Evolutionary conservation across 2,797 vertebrate genomes (phyloP).

Genomic region (Bovichtus diacanthus): DNA sequence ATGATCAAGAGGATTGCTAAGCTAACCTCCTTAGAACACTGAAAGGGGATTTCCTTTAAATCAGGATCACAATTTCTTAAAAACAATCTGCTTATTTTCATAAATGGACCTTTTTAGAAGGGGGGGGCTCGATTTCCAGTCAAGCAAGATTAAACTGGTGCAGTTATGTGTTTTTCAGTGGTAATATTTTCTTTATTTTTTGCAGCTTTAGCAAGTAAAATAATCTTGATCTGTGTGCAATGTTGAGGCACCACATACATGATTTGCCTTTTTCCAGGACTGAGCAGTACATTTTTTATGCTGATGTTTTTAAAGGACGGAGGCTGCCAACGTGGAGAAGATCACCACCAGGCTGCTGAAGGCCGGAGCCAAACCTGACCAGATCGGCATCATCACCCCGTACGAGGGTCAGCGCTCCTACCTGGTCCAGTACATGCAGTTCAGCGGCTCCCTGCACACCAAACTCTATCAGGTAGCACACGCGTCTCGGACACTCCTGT

Average conservation of each 20-base stretch:
- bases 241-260: too few relatives aligned
- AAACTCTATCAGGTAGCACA: conserved; percentile 96
- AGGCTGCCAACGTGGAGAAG: conserved; percentile 98
- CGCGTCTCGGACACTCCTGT: not conserved
- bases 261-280: not conserved
- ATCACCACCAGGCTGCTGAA: conserved; percentile 97
- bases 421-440: conserved; percentile 99
- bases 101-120: not conserved
- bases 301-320: conserved; percentile 86
- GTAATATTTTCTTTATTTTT: not conserved
- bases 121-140: not conserved
- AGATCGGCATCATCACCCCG: conserved; percentile 98
- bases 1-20: not conserved
- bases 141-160: not conserved
- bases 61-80: not conserved
- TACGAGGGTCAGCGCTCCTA: conserved; percentile 98
- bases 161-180: not conserved
- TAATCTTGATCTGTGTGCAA: not conserved
- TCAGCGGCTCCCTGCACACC: conserved; percentile 98
- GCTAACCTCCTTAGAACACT: not conserved
- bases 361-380: conserved; percentile 97
- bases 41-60: not conserved
- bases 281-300: not conserved
- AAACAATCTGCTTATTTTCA: not conserved
- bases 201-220: not conserved